A percentile compares a stretch with the other conserved stretches of the same genome.
phyloP scores from a whole-genome alignment of 1,140 invertebrate species.

The Metopolophium dirhodum region DNA sequence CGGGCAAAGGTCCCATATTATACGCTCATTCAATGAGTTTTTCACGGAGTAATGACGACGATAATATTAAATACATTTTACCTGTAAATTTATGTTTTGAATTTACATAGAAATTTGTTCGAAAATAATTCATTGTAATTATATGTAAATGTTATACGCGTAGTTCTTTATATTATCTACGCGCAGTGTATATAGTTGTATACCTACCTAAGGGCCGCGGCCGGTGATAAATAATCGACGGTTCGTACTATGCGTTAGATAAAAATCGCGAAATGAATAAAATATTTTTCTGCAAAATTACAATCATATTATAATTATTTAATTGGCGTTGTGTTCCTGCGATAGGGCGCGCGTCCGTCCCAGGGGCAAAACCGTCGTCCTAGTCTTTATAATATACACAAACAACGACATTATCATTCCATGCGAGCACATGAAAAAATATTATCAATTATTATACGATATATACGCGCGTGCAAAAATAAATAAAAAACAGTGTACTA shows the following conservation, averaged over 20 bases:
- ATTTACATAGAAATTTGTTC: background rate
- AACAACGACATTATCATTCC: background rate
- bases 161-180: background rate
- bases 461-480: background rate
- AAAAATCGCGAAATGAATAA: background rate
- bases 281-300: background rate
- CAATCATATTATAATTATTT: background rate
- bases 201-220: background rate
- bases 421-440: background rate
- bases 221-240: background rate
- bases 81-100: background rate
- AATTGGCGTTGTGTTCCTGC: background rate
- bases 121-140: constrained; percentile 21
- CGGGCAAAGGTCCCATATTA: background rate
- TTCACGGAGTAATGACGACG: background rate
- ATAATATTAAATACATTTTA: background rate
- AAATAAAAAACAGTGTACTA: background rate
- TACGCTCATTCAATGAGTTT: background rate
- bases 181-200: too few relatives aligned
- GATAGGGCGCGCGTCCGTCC: background rate
- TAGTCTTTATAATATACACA: too few relatives aligned
- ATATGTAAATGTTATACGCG: background rate
- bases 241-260: background rate
- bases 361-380: background rate
- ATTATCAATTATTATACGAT: too few relatives aligned